Conservation (phyloP, 2,888 invertebrate genomes). For the Tyria jacobaeae region DNA sequence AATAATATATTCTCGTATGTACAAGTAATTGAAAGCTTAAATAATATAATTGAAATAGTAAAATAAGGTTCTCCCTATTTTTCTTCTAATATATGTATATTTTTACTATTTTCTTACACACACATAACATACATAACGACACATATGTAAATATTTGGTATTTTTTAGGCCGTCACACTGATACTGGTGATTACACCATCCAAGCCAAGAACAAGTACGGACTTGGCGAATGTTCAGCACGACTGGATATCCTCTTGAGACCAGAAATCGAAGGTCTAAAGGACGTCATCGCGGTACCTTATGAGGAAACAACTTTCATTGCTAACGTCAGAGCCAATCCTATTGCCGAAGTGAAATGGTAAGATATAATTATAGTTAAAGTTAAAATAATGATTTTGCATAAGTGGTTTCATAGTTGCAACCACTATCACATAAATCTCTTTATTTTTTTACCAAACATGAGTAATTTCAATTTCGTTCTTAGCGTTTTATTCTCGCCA, state of each 20-base stretch:
- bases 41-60: no score
- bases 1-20: constrained; percentile 29
- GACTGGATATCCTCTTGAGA: constrained; percentile 91
- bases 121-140: no score
- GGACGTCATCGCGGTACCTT: constrained; percentile 91
- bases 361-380: constrained; percentile 29
- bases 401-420: no score
- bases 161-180: constrained; percentile 88
- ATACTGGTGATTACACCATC: constrained; percentile 94
- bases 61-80: no score
- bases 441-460: no score
- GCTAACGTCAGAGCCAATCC: constrained; percentile 96
- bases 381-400: no score
- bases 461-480: no score
- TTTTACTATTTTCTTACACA: no score
- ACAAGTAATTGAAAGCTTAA: background rate
- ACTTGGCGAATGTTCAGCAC: constrained; percentile 89
- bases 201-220: constrained; percentile 94
- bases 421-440: no score
- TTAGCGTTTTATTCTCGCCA: no score
- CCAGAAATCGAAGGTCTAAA: constrained; percentile 93
- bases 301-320: constrained; percentile 92
- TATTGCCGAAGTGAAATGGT: constrained; percentile 95
- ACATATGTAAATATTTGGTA: no score
- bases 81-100: no score